Evolutionary conservation across 2,888 invertebrate species (phyloP), one percentile per base, ranked within the genome.

Genomic region (Bellardia pandia): DNA sequence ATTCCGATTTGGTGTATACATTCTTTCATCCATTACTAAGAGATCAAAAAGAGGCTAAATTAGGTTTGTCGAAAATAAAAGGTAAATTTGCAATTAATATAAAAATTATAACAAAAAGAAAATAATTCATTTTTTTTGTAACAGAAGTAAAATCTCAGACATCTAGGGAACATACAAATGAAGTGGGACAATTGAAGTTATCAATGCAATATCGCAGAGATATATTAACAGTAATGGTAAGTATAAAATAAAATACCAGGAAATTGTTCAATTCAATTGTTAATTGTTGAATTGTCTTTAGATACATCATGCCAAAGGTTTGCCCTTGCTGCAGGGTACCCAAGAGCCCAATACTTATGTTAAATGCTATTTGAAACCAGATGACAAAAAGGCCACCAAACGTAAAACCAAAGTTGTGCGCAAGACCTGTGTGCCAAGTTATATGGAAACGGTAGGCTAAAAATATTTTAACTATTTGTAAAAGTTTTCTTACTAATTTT

Each of bases 11-110:
- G 78, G 98, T 99, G 0, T 99, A 99, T 93, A 99, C 99, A 0
- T 99, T 99, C 95, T 99, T 99, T 94, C 99, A 99, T 94, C 98
- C 99, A 2, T 94, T 99, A 88, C 94, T 99, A 88, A 94, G 99
- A 88, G 99, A 99, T 94, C 98, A 99, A 94, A 98, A 98, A 93
- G 97, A 97, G 91, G 96, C 97, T 13, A 97, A 97, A 90, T 96
- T 97, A 86, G 96, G 96, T 93, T 95, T 96, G 90, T 95, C 95
- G 88, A 97, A 96, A 95, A 95, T 96, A 53, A 96, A 95, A 95
- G 97, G 97, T 97, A 91, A 92, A 9, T 77, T 53, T 64, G 5
- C 5, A 2, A 1, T 16, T 42, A 45, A 81, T 42, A 30, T 0
- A 0, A 69, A 33, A 8, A 23, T 68, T 74, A 3, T 53, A 51